Conservation (phyloP, 2,113 vertebrate genomes). For the Motacilla alba region DNA sequence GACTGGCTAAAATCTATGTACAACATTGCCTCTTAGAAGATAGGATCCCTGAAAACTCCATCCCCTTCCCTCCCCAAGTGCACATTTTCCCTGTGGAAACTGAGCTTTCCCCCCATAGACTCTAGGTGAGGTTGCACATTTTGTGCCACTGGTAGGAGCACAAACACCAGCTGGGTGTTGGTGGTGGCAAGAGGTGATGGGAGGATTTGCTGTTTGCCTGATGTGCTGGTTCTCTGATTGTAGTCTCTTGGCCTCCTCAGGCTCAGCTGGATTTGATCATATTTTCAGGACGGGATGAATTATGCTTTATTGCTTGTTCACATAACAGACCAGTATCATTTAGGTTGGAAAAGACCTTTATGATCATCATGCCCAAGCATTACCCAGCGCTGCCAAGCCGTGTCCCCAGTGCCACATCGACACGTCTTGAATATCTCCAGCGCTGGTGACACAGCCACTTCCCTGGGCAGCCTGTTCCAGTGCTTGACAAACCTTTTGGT, state of each 20-base stretch:
- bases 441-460: neutral
- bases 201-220: neutral
- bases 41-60: neutral
- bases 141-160: neutral
- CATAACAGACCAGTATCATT: neutral
- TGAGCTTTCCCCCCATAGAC: rapidly evolving
- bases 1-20: neutral
- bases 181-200: neutral
- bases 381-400: neutral
- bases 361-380: neutral
- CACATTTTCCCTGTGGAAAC: neutral
- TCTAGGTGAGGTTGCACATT: neutral
- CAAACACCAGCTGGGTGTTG: neutral
- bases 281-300: slow-evolving; percentile 57
- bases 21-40: neutral
- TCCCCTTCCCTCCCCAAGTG: rapidly evolving
- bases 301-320: slow-evolving; percentile 14
- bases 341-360: neutral
- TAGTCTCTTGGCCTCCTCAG: neutral
- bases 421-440: neutral
- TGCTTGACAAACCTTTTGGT: neutral
- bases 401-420: neutral
- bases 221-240: neutral
- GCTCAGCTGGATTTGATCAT: slow-evolving; percentile 27
- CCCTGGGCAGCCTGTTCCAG: neutral